Percentiles rank a stretch among this genome's conserved stretches.
Evolutionary conservation across 2,888 invertebrate species (phyloP).

Genomic region (Acronicta leporina): DNA sequence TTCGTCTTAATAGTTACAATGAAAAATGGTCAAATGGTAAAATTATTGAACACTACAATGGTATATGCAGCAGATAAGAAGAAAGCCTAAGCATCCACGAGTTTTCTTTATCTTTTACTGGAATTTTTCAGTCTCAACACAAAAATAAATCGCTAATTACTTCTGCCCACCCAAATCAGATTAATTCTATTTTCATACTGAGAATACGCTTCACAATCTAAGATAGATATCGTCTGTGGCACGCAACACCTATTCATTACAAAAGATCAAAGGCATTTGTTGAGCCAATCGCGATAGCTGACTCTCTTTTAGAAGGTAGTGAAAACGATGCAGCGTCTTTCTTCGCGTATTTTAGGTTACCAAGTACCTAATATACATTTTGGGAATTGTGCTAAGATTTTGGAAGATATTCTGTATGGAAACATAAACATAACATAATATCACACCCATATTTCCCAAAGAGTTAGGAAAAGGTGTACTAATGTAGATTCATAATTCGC

Average conservation of each 20-base stretch:
- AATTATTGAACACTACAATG: too few species aligned
- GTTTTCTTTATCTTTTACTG: neutral
- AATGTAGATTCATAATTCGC: too few species aligned
- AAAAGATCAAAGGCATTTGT: conserved; percentile 50
- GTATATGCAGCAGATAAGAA: too few species aligned
- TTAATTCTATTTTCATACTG: conserved; percentile 53
- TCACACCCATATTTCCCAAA: too few species aligned
- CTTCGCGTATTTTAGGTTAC: conserved; percentile 37
- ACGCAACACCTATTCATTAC: conserved; percentile 56
- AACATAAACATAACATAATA: too few species aligned
- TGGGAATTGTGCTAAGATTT: neutral
- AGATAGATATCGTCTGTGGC: conserved; percentile 48
- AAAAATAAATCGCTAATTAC: conserved; percentile 48
- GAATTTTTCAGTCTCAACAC: neutral
- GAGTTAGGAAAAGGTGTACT: neutral
- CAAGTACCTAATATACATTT: neutral
- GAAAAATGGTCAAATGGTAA: too few species aligned
- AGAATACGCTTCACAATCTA: conserved; percentile 42
- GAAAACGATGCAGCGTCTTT: conserved; percentile 30
- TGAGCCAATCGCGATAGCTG: conserved; percentile 46
- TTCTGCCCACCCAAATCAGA: conserved; percentile 47
- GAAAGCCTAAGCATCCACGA: neutral
- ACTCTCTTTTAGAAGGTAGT: conserved; percentile 41
- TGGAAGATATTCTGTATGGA: neutral
- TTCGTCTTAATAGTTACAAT: too few species aligned